Base-by-base conservation (phyloP, 2,113 vertebrate species). In the Lynx canadensis region DNA sequence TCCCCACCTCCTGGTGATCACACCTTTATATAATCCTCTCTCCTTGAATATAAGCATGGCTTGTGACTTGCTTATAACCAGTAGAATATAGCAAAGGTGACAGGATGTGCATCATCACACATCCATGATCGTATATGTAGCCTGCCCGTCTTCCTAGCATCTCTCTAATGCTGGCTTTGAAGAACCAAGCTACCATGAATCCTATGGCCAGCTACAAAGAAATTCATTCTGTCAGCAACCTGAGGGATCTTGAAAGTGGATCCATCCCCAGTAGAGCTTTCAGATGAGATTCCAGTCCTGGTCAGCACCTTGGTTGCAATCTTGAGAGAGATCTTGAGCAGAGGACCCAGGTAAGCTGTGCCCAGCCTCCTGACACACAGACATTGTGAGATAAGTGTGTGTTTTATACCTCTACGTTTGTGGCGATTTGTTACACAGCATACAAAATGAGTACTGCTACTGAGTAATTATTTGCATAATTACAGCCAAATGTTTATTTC, bases 61-160 rank as follows among this genome's bases (percentile, higher is more conserved):
- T 69, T 93, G 9, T 76, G 38, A 90, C n/a, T 96, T 97, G 57
- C 41, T 92, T 90, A 29, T 86, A 66, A 66, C 29, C 38, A 84
- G 29, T 38, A 84, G 33, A 71, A 71, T 84, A 31, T 60, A 60
- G 25, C 16, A 84, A 73, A 84, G 33, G 13, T n/a, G 45, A 76
- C 11, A 91, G 68, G 15, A 60, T 63, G 5, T 36, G 36, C 12
- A 15, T 69, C 18, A 55, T 68, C n/a, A 69, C 48, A 29, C 45
- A 12, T 71, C n/a, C 2, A 21, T 69, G 50, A 89, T 78, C 31
- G 3, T 19, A 29, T n/a, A 55, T 57, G 76, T 90, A 80, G 31
- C 18, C 48, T 90, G 33, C 18, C 48, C 81, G 23, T 95, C 50
- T 89, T 45, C 48, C 7, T 91, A 52, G 55, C 65, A 18, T 73